Base-by-base conservation (phyloP, 2,888 invertebrate genomes). In the Athalia rosae region DNA sequence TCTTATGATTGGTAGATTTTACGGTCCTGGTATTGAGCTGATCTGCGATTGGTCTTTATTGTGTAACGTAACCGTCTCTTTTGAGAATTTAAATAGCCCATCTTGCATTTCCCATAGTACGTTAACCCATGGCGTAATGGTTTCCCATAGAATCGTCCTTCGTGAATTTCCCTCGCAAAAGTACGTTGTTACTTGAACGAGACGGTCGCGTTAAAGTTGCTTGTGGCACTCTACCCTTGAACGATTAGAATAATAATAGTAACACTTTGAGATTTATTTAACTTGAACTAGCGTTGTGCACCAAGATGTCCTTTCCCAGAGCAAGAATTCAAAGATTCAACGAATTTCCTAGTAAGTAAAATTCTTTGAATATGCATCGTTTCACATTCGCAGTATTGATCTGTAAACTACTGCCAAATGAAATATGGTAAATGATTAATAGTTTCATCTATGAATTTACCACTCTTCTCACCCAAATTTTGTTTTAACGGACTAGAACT, bases 321-420 rank as follows among this genome's bases (percentile, higher is more conserved):
- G 92, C 92, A 0, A 92, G 91, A 87, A 88, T 92, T 62, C 90
- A 91, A 81, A 89, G 92, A 64, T 92, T 92, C 84, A 92, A 92
- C 83, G 92, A 92, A 79, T 85, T 90, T 50, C 87, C 88, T 83
- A 90, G 92, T 92, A 86, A 91, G 92, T 90, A 80, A 69, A 74
- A 5, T 78, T 77, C 78, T 74, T 61, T 71, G 63, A 56, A 56
- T 28, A 13, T 4, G 4, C 4, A 43, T 8, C 43, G 13, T 13
- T 69, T 13, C 4, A 28, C 56, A 3, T 9, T 56, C 5, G 4
- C 7, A 4, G 13, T 69, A 45, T 13, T 45, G 43, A 58, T 13
- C 15, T 13, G 6, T 11, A 3, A 67, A 53, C 5, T 6, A 11
- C n/a, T 53, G 11, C n/a, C n/a, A n/a, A 67, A 11, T 53, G 2